Evolutionary conservation across 2,888 invertebrate genomes (phyloP).

Genomic region (Lasioglossum zephyrum): DNA sequence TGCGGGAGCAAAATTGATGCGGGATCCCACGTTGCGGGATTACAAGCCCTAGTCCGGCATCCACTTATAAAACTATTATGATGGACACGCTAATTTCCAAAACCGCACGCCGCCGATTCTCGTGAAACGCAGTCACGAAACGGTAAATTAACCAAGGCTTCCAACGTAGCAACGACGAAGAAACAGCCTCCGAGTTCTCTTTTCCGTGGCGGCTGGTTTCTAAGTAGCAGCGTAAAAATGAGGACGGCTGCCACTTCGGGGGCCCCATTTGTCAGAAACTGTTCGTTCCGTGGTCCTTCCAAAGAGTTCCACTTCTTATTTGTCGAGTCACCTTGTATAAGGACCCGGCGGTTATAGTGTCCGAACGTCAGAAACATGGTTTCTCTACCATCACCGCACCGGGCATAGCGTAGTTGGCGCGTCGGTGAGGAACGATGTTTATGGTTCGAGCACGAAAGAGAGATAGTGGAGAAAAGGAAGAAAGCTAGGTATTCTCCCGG

Average conservation of each 20-base stretch:
- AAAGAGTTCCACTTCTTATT: constrained; percentile 48
- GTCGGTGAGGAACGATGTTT: constrained; percentile 27
- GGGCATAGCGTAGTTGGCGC: constrained; percentile 32
- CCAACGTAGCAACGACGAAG: constrained; percentile 9
- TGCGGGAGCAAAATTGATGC: no score
- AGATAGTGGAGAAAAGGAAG: background rate
- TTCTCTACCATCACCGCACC: constrained; percentile 29
- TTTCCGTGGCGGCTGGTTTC: constrained; percentile 45
- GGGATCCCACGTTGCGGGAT: no score
- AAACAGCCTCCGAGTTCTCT: constrained; percentile 24
- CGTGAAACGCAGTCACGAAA: constrained; percentile 39
- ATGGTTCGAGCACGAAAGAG: constrained; percentile 13
- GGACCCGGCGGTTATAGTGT: constrained; percentile 57
- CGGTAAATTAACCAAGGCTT: constrained; percentile 24
- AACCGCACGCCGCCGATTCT: constrained; percentile 5
- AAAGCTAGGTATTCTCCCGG: constrained; percentile 22
- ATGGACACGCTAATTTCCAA: constrained; percentile 7
- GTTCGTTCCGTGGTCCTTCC: constrained; percentile 61
- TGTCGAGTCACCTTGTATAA: constrained; percentile 72
- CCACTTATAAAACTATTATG: background rate
- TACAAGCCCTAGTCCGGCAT: background rate
- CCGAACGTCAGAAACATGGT: constrained; percentile 62
- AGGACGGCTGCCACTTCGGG: constrained; percentile 63
- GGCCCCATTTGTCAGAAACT: constrained; percentile 72
- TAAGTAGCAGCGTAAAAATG: constrained; percentile 54